These are phyloP conservation scores for Hormiphora californensis DNA, from an alignment of 37 sponge, comb jelly and placozoan genomes.

Conservation along the genomic window DNA sequence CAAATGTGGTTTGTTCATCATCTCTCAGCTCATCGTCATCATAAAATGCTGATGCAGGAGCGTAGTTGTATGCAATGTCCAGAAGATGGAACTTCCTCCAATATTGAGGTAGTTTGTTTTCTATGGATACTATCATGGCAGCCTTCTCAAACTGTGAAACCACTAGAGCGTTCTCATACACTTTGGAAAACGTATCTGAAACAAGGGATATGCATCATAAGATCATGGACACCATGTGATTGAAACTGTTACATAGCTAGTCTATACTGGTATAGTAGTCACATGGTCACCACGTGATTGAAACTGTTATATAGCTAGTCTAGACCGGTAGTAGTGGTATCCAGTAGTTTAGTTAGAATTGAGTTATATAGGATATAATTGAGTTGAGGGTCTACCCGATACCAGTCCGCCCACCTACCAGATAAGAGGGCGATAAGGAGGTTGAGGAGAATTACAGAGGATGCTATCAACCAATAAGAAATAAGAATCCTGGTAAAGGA, in stretches of 20 bases:
- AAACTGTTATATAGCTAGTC: too few relatives aligned
- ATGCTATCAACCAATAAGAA: slow-evolving; percentile 21
- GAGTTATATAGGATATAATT: too few relatives aligned
- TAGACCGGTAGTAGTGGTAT: too few relatives aligned
- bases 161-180: slow-evolving; percentile 23
- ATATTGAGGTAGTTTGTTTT: slow-evolving; percentile 25
- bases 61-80: slow-evolving; percentile 51
- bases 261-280: too few relatives aligned
- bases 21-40: slow-evolving; percentile 36
- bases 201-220: too few relatives aligned
- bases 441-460: slow-evolving; percentile 43
- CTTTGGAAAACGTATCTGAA: slow-evolving; percentile 42
- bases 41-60: slow-evolving; percentile 16
- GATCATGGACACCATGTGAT: too few relatives aligned
- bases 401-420: too few relatives aligned
- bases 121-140: slow-evolving; percentile 32
- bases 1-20: slow-evolving; percentile 12
- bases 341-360: too few relatives aligned
- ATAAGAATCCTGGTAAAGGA: neutral
- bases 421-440: slow-evolving; percentile 42
- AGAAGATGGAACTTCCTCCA: slow-evolving; percentile 28
- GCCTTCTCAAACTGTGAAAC: slow-evolving; percentile 41
- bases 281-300: too few relatives aligned
- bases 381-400: too few relatives aligned
- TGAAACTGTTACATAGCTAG: too few relatives aligned